Conservation (phyloP, 2,888 invertebrate genomes). For the Drosophila formosana region DNA sequence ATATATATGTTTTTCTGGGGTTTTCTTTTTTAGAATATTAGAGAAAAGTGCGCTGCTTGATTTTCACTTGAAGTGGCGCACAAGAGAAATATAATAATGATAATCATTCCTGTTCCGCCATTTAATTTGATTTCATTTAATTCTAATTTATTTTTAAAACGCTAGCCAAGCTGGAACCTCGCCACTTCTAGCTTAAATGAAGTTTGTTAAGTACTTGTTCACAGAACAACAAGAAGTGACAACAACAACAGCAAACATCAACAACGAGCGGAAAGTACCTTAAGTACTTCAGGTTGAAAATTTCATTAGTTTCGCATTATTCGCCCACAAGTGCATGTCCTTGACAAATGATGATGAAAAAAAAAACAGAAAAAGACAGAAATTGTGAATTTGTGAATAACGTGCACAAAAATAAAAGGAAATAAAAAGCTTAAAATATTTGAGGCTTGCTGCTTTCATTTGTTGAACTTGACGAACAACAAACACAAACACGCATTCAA, state of each 20-base stretch:
- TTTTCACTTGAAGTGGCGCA: slow-evolving; percentile 68
- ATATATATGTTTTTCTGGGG: slow-evolving; percentile 20
- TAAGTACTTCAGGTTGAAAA: slow-evolving; percentile 73
- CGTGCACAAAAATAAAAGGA: slow-evolving; percentile 34
- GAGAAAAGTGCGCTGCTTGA: slow-evolving; percentile 66
- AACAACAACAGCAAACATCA: slow-evolving; percentile 26
- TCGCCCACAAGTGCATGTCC: slow-evolving; percentile 55
- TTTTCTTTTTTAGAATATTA: slow-evolving; percentile 62
- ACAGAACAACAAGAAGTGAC: slow-evolving; percentile 50
- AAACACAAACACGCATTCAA: too few species aligned
- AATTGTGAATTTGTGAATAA: slow-evolving; percentile 18
- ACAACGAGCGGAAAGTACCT: slow-evolving; percentile 34
- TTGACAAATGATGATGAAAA: slow-evolving; percentile 34
- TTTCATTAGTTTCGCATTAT: slow-evolving; percentile 78
- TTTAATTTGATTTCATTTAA: slow-evolving; percentile 65
- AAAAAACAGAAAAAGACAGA: slow-evolving; percentile 10
- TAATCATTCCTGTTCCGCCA: slow-evolving; percentile 52
- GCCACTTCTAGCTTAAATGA: slow-evolving; percentile 77
- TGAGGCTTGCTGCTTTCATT: slow-evolving; percentile 34
- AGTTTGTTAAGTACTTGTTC: slow-evolving; percentile 75
- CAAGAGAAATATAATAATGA: slow-evolving; percentile 49
- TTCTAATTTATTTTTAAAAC: slow-evolving; percentile 59
- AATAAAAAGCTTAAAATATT: slow-evolving; percentile 35
- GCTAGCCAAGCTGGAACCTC: slow-evolving; percentile 8
- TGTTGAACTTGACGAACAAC: slow-evolving; percentile 28